Percentiles rank a stretch among this genome's conserved stretches.
Evolutionary conservation across 2,797 vertebrate species (phyloP).

Genomic region (Distichodus sexfasciatus): DNA sequence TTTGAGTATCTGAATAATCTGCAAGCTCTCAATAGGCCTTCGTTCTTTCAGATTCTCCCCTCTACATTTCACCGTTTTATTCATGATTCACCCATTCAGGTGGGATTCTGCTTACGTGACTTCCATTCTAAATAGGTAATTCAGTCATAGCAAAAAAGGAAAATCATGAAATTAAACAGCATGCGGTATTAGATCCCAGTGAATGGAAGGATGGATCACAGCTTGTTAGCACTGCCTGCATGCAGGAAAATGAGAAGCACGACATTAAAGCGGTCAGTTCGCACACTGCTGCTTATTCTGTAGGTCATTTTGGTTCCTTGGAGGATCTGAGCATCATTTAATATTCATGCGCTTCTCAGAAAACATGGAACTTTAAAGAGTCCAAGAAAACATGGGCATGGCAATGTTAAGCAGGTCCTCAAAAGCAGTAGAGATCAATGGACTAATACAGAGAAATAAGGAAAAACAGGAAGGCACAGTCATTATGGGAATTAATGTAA

Average conservation of each 20-base stretch:
- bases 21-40: background rate
- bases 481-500: background rate
- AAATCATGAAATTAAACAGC: slow-evolving; percentile 6
- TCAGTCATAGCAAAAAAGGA: slow-evolving; percentile 9
- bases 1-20: too few relatives aligned
- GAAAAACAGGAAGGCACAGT: background rate
- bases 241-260: slow-evolving; percentile 27
- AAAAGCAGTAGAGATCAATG: slow-evolving; percentile 49
- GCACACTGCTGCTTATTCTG: slow-evolving; percentile 30
- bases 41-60: background rate
- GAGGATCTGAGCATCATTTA: slow-evolving; percentile 54
- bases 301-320: slow-evolving; percentile 43
- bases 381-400: slow-evolving; percentile 28
- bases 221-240: slow-evolving; percentile 35
- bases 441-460: background rate
- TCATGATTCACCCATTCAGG: slow-evolving; percentile 49
- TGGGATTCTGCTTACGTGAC: slow-evolving; percentile 21
- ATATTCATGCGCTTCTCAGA: slow-evolving; percentile 57
- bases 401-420: slow-evolving; percentile 37
- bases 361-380: slow-evolving; percentile 37
- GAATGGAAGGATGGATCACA: background rate
- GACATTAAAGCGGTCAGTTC: slow-evolving; percentile 43
- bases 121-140: slow-evolving; percentile 55
- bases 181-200: slow-evolving; percentile 28
- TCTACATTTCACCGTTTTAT: slow-evolving; percentile 40